A percentile compares a stretch with the other conserved stretches of the same genome.
Evolutionary conservation across 2,888 invertebrate species (phyloP).

Genomic region (Orchesella flavescens): DNA sequence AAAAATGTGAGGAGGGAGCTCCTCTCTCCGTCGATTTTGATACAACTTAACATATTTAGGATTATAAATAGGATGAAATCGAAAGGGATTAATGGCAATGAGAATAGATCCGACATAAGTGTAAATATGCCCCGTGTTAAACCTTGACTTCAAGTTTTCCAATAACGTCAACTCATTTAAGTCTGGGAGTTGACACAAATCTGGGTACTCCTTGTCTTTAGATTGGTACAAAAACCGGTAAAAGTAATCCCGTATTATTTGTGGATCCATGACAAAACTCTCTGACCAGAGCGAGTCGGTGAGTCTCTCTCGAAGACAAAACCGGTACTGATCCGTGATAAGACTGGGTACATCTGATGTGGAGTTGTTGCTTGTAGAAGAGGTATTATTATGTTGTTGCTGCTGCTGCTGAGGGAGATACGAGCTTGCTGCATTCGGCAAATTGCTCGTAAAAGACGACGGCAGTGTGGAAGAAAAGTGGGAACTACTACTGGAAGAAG

Average conservation of each 20-base stretch:
- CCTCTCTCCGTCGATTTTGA: conserved; percentile 92
- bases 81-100: conserved; percentile 80
- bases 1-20: conserved; percentile 96
- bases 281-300: conserved; percentile 88
- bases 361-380: conserved; percentile 14
- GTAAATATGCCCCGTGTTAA: conserved; percentile 93
- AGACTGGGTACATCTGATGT: conserved; percentile 59
- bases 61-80: conserved; percentile 97
- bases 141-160: conserved; percentile 90
- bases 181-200: conserved; percentile 95
- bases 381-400: conserved; percentile 26
- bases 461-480: conserved; percentile 43
- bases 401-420: conserved; percentile 16
- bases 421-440: conserved; percentile 48
- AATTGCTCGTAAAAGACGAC: conserved; percentile 52
- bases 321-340: conserved; percentile 77
- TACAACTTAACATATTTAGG: conserved; percentile 97
- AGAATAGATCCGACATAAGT: conserved; percentile 96
- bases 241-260: conserved; percentile 93
- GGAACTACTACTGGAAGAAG: conserved; percentile 45
- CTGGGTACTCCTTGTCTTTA: conserved; percentile 94
- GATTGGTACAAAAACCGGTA: conserved; percentile 93
- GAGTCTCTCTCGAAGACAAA: conserved; percentile 90
- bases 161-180: conserved; percentile 93
- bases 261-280: conserved; percentile 88